Base-by-base conservation (phyloP, 2,888 invertebrate genomes). In the Chorisops tibialis region DNA sequence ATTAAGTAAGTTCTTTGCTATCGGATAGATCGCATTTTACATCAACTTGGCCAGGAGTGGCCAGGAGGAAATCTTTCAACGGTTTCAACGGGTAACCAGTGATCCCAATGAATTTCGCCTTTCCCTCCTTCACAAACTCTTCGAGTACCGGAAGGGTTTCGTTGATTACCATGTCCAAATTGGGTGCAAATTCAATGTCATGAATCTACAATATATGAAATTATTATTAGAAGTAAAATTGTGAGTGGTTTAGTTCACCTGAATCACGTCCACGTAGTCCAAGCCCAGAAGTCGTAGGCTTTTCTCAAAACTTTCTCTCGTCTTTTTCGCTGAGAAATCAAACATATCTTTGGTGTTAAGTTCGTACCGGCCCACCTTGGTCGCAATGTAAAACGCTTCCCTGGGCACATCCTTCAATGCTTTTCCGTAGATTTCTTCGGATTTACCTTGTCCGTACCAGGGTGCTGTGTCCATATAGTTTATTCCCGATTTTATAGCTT, bases 401-500 rank as follows among this genome's bases (percentile, higher is more conserved):
- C 97, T 81, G 0, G 96, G 96, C 59, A 96, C 81, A 54, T 81
- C 84, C 70, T 84, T 81, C 2, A 96, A 79, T 0, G 92, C 93
- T 82, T 89, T 87, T 66, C 96, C 96, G 19, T 96, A 79, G 11
- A 89, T 81, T 66, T 81, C 82, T 78, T 96, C 96, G 0, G 96
- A 90, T 64, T 82, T 83, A 1, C 95, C 92, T 73, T 93, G 88
- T 0, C 96, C 96, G 73, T 96, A 96, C 87, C 87, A 96, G 0
- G 94, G 94, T 0, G 89, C 91, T 0, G 94, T 95, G 74, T 97
- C 96, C 62, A 97, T 85, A 70, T 91, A 93, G 79, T 97, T 97
- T 16, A 97, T 82, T 5, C 96, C 96, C 39, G 80, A 81, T 72
- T 84, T 87, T 2, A 96, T 74, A 0, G 89, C 88, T 68, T 85